Evolutionary conservation across 2,113 vertebrate genomes (phyloP), one percentile per base, ranked within the genome.

Genomic region (Engystomops pustulosus): DNA sequence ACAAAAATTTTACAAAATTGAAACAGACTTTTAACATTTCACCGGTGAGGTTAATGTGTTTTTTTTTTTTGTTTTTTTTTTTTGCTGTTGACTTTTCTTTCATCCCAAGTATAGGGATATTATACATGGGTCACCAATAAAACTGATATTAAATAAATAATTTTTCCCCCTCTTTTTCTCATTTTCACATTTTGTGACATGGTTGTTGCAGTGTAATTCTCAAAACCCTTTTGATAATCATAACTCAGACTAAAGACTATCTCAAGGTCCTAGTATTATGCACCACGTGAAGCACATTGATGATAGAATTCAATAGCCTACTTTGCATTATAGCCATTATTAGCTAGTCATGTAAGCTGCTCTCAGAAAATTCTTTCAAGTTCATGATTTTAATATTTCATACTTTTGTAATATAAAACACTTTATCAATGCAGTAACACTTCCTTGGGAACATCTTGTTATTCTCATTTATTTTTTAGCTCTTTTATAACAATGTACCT

Each of bases 401-500:
- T 51, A 20, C 20, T 45, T 76, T 53, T 2, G 20, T 34, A 10
- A 20, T 76, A 34, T 53, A n/a, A 76, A 76, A 53, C 23, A 20
- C 5, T 32, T 20, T 76, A 53, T 32, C 15, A 76, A 32, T 51
- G 34, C 72, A 34, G 10, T 20, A 51, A 34, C 27, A 53, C 8
- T 34, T 51, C 27, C 34, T 76, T 72, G 41, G 72, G 72, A n/a
- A 76, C 72, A 76, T 76, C 72, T 76, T 53, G 72, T 76, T 53
- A 53, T 76, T 51, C 72, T 76, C 25, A 76, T 76, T 76, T 53
- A 53, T 76, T 76, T 76, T 53, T 30, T 20, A 49, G 17, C 25
- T 53, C 6, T 6, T 74, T 51, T 76, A 32, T 76, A 51, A 53
- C 27, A 49, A 76, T 53, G 47, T 76, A 32, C 4, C 30, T 51